phyloP scores from a whole-genome alignment of 2,888 invertebrate species.

The Aleiodes alternator region DNA sequence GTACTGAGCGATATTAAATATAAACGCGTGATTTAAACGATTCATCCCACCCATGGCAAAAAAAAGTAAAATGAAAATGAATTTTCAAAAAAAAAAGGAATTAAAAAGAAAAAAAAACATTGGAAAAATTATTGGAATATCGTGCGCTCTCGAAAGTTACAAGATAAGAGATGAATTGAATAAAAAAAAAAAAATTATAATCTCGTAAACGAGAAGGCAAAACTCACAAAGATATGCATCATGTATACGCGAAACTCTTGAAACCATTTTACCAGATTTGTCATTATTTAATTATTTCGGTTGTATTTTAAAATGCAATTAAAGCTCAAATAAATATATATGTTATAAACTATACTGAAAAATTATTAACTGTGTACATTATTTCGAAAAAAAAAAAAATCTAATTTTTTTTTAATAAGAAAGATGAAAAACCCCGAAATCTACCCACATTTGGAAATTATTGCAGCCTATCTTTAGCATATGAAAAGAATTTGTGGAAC shows the following conservation, averaged over 20 bases:
- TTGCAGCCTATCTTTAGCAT: constrained; percentile 34
- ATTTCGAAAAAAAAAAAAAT: background rate
- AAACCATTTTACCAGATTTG: constrained; percentile 84
- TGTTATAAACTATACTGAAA: constrained; percentile 82
- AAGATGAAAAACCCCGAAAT: background rate
- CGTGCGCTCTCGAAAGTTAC: constrained; percentile 49
- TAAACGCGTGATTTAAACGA: constrained; percentile 50
- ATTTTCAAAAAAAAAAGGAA: constrained; percentile 10
- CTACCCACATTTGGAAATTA: background rate
- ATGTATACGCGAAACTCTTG: constrained; percentile 89
- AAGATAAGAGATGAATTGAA: constrained; percentile 54
- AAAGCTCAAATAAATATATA: constrained; percentile 92
- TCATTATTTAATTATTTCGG: constrained; percentile 89
- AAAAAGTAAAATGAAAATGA: constrained; percentile 37
- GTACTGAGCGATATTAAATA: constrained; percentile 51
- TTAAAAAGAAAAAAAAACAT: constrained; percentile 21
- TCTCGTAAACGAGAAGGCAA: constrained; percentile 72
- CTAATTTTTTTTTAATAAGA: background rate
- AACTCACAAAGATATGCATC: constrained; percentile 79
- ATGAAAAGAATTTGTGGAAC: constrained; percentile 40
- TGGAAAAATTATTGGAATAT: constrained; percentile 48
- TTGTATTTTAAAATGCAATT: constrained; percentile 91
- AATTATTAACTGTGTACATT: constrained; percentile 45
- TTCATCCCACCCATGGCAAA: constrained; percentile 18
- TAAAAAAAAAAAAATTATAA: constrained; percentile 77